phyloP scores from a whole-genome alignment of 2,113 vertebrate species.

The Thamnaconus septentrionalis region DNA sequence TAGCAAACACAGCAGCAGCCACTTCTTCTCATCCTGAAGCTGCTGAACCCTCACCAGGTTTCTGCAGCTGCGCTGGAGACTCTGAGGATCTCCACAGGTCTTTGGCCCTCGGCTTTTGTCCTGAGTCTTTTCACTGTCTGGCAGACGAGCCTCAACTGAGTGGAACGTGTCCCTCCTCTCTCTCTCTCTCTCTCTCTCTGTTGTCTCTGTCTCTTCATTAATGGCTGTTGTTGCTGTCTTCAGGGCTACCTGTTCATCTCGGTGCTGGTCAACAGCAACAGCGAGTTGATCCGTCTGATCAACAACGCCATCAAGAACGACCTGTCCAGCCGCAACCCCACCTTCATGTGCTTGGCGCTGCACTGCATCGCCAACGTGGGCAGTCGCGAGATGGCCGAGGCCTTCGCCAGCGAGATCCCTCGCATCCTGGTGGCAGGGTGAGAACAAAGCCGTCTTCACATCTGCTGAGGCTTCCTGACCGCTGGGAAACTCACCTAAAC shows the following conservation, averaged over 20 bases:
- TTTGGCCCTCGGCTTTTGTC: too few species aligned
- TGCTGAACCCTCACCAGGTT: too few species aligned
- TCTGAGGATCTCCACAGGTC: too few species aligned
- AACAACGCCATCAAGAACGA: conserved; percentile 96
- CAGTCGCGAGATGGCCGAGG: conserved; percentile 93
- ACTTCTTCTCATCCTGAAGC: too few species aligned
- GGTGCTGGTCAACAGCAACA: conserved; percentile 92
- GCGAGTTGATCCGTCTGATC: conserved; percentile 91
- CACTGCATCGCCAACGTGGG: conserved; percentile 94
- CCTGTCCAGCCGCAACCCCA: conserved; percentile 92
- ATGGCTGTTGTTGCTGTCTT: not conserved
- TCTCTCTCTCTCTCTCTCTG: not conserved
- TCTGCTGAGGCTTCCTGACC: too few species aligned
- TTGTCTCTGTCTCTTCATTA: not conserved
- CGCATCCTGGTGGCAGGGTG: conserved; percentile 91
- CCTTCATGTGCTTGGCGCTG: conserved; percentile 93
- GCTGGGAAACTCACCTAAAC: too few species aligned
- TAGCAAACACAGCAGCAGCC: too few species aligned
- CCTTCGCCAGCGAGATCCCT: conserved; percentile 90
- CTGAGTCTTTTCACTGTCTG: too few species aligned
- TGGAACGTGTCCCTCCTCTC: too few species aligned
- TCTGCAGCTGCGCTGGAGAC: too few species aligned
- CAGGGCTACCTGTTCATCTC: conserved; percentile 95
- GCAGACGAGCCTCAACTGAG: too few species aligned
- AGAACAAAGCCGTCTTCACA: conserved; percentile 35